Conservation (phyloP, 1,140 invertebrate species). For the Wiebesia pumilae region DNA sequence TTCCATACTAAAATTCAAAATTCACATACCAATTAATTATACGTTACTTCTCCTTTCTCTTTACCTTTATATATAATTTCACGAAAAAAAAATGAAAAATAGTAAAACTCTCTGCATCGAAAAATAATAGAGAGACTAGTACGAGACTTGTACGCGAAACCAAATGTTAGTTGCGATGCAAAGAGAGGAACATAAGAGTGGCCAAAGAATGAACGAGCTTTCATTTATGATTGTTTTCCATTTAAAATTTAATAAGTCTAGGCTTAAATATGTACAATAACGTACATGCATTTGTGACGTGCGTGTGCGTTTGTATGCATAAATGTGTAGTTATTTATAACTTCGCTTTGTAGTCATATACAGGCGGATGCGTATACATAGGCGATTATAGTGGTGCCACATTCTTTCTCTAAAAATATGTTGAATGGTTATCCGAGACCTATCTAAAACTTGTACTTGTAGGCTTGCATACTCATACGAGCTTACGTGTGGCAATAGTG, state of each 20-base stretch:
- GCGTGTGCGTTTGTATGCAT: background rate
- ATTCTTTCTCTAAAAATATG: no score
- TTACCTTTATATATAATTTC: no score
- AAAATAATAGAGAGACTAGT: background rate
- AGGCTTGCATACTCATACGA: background rate
- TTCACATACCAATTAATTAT: no score
- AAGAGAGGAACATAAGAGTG: background rate
- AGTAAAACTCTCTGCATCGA: background rate
- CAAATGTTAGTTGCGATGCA: no score
- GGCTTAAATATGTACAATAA: slow-evolving; percentile 19
- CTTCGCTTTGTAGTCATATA: no score
- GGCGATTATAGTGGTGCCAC: no score
- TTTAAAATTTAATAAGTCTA: slow-evolving; percentile 60
- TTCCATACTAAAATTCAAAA: no score
- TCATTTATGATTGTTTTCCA: slow-evolving; percentile 58
- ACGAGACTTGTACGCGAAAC: background rate
- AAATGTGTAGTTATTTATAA: background rate
- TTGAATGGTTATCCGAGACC: no score
- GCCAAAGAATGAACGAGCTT: slow-evolving; percentile 1
- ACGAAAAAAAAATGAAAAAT: no score
- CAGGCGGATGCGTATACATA: no score
- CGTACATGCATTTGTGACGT: background rate
- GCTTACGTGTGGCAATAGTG: background rate
- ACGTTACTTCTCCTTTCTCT: no score
- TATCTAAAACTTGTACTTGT: slow-evolving; percentile 50